Conservation (phyloP, 1,140 invertebrate species). For the Macrostomum lignano region DNA sequence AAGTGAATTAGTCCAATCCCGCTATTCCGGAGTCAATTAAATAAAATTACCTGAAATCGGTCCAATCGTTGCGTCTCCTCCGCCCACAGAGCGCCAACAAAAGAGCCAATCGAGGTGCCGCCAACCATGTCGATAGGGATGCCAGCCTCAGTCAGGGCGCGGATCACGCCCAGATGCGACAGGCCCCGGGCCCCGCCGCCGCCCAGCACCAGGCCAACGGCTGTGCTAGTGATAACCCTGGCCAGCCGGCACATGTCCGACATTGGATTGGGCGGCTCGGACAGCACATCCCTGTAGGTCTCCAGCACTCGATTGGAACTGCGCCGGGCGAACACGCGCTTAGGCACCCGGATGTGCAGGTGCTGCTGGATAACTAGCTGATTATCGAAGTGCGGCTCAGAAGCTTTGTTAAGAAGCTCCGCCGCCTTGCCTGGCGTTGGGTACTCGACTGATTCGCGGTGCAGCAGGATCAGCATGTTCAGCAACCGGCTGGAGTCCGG, state of each 20-base stretch:
- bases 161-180: slow-evolving; percentile 76
- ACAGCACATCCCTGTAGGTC: slow-evolving; percentile 50
- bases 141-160: slow-evolving; percentile 61
- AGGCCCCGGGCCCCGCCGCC: slow-evolving; percentile 76
- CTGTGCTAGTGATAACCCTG: slow-evolving; percentile 71
- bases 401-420: too few species aligned
- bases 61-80: slow-evolving; percentile 45
- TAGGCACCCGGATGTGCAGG: too few species aligned
- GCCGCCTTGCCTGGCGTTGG: too few species aligned
- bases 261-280: slow-evolving; percentile 39
- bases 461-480: too few species aligned
- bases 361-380: too few species aligned
- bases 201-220: slow-evolving; percentile 56
- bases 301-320: too few species aligned
- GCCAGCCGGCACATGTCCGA: slow-evolving; percentile 86
- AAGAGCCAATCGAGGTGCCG: slow-evolving; percentile 78
- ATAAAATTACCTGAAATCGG: slow-evolving; percentile 78
- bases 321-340: too few species aligned
- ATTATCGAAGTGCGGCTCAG: too few species aligned
- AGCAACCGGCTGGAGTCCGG: too few species aligned
- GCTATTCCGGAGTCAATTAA: too few species aligned
- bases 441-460: too few species aligned
- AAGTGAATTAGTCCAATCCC: too few species aligned
- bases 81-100: slow-evolving; percentile 85
- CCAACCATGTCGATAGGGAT: slow-evolving; percentile 94